Evolutionary conservation across 2,888 invertebrate species (phyloP), one percentile per base, ranked within the genome.

Genomic region (Drosophila crucigera): DNA sequence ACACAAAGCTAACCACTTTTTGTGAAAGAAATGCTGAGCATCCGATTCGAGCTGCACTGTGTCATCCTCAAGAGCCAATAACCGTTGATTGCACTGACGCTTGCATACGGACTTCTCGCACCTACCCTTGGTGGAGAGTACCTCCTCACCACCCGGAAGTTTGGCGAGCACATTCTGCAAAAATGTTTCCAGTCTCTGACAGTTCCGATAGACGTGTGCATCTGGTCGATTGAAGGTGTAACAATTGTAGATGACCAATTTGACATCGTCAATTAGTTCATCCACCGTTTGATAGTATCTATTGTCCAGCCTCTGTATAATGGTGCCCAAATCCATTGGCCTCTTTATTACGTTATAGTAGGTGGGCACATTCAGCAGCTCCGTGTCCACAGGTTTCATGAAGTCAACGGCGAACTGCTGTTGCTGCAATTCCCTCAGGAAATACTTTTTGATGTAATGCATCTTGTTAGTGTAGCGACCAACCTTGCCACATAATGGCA

Each of bases 391-490:
- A 3, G 75, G 77, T 3, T 62, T n/a, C 77, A 65, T 49, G n/a
- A 77, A 75, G 1, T 49, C 33, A 4, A 4, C 0, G 0, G 65
- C 43, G 4, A 41, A 77, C 4, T 3, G 4, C 6, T 43, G 4
- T 1, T 3, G 5, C 0, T 1, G 1, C 30, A 75, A 9, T 1
- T 64, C n/a, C 0, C 28, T 28, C 9, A 75, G 30, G 3, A 75
- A 19, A 54, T 53, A 33, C 56, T 35, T 62, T 2, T 35, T 37
- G 9, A 75, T 19, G 14, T 54, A 50, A 5, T 71, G 64, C 4
- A 75, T 71, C 22, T 77, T 75, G 16, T 77, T 66, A n/a, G 78
- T 78, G 10, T 75, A 64, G 0, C 11, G 1, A 1, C 78, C 78
- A 9, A 25, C n/a, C 7, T 4, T 5, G 4, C 35, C 65, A 16